phyloP scores from a whole-genome alignment of 2,888 invertebrate genomes.

The Nudaria mundana region DNA sequence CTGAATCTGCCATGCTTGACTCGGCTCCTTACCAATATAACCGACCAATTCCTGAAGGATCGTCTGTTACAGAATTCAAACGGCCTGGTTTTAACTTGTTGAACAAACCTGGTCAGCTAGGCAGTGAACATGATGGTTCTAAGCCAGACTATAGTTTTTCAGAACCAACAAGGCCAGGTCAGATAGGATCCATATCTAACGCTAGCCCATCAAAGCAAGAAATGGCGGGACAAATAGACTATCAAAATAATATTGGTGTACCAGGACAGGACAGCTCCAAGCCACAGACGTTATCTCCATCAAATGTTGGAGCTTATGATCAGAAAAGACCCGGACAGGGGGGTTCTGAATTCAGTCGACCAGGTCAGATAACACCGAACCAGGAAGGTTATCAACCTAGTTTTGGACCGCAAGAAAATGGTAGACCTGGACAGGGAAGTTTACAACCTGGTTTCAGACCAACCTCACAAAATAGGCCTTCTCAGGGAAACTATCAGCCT shows the following conservation, averaged over 20 bases:
- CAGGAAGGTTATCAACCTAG: neutral
- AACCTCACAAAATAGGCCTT: constrained; percentile 15
- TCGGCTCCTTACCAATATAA: constrained; percentile 44
- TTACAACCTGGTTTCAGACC: constrained; percentile 13
- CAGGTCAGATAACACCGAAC: neutral
- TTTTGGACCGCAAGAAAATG: neutral
- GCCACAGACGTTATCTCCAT: no score
- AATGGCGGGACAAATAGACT: constrained; percentile 5
- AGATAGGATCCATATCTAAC: constrained; percentile 10
- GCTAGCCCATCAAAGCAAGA: constrained; percentile 1
- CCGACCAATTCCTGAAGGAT: constrained; percentile 24
- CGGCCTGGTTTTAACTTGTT: neutral
- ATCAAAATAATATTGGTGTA: constrained; percentile 11
- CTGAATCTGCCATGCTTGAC: constrained; percentile 23
- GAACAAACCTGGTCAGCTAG: neutral
- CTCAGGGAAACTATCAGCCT: constrained; percentile 15
- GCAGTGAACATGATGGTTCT: neutral
- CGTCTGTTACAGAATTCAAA: neutral
- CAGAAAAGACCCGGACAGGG: neutral
- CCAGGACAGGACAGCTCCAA: neutral
- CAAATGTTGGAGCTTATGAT: no score
- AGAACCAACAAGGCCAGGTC: constrained; percentile 15
- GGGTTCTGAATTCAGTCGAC: no score
- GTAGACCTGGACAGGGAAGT: constrained; percentile 3
- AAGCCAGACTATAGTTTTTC: neutral